Evolutionary conservation across 1,140 invertebrate species (phyloP).

Genomic region (Pseudomyrmex cubaensis): DNA sequence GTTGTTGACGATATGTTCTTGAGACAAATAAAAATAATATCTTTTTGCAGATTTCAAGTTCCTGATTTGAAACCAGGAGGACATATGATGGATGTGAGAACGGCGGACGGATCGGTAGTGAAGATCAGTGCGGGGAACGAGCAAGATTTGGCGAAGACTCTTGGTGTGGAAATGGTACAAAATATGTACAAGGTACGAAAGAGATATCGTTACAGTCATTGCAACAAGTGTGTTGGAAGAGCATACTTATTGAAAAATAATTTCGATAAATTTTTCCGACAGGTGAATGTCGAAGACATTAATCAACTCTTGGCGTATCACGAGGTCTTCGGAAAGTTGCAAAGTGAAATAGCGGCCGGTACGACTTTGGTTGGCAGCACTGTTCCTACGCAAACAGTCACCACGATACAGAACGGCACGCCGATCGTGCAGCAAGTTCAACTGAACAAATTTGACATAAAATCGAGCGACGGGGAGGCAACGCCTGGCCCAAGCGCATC

Average conservation of each 20-base stretch:
- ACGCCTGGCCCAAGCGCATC: slow-evolving; percentile 84
- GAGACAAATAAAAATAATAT: neutral
- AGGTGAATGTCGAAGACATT: slow-evolving; percentile 92
- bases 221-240: neutral
- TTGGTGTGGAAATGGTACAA: slow-evolving; percentile 89
- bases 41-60: slow-evolving; percentile 82
- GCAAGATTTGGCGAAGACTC: slow-evolving; percentile 89
- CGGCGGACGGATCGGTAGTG: slow-evolving; percentile 89
- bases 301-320: slow-evolving; percentile 94
- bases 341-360: slow-evolving; percentile 86
- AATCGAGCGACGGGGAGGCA: slow-evolving; percentile 85
- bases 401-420: slow-evolving; percentile 83
- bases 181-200: slow-evolving; percentile 90
- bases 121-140: slow-evolving; percentile 90
- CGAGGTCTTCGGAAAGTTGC: slow-evolving; percentile 94
- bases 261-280: neutral
- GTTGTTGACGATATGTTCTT: neutral
- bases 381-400: slow-evolving; percentile 84
- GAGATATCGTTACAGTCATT: neutral
- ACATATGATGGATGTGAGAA: slow-evolving; percentile 90
- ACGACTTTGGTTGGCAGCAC: slow-evolving; percentile 83
- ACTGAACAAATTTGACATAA: slow-evolving; percentile 86
- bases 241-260: neutral
- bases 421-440: slow-evolving; percentile 84
- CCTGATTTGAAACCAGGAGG: slow-evolving; percentile 84